Evolutionary conservation across 2,113 vertebrate species (phyloP), one percentile per base, ranked within the genome.

Genomic region (Pyxicephalus adspersus): DNA sequence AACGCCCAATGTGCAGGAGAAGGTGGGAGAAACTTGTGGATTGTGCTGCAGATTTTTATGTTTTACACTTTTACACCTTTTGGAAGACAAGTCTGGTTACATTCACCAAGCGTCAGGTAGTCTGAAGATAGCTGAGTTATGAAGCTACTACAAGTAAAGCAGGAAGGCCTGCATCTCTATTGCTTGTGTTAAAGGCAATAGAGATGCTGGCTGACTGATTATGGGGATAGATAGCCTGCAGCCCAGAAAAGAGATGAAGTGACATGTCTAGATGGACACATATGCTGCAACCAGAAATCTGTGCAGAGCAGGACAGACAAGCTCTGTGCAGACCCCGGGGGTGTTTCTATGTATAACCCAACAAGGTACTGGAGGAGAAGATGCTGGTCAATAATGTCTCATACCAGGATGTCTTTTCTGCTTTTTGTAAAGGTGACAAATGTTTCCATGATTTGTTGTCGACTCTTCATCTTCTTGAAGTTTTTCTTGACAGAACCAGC

Each of bases 371-470:
- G 57, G 50, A 25, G 18, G 25, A 63, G 73, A 17, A 31, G 20
- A 2, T 20, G 34, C 4, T 45, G 38, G 11, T 13, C 11, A 45
- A 1, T 45, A 13, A 45, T 3, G 26, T 54, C 13, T 87, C 93
- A 88, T 73, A 94, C 94, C 89, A 94, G 85, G 77, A 92, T 86
- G 23, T 88, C 74, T 38, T 87, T 45, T 19, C 89, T 86, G 19
- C 86, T 88, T 64, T 85, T 89, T 83, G 93, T 93, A 85, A 94
- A 95, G 61, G 81, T 84, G 11, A 93, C 77, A 52, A 95, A 71
- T 0, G 86, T 86, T 17, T 92, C 90, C 0, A 90, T 90, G 67
- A 93, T 88, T 64, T 93, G 87, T 34, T 86, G 84, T 71, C 86
- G 77, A 64, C 86, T 88, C 73, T 34, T 84, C 26, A 89, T 93